Evolutionary conservation across 1,140 invertebrate species (phyloP).

Genomic region (Eumeta japonica): DNA sequence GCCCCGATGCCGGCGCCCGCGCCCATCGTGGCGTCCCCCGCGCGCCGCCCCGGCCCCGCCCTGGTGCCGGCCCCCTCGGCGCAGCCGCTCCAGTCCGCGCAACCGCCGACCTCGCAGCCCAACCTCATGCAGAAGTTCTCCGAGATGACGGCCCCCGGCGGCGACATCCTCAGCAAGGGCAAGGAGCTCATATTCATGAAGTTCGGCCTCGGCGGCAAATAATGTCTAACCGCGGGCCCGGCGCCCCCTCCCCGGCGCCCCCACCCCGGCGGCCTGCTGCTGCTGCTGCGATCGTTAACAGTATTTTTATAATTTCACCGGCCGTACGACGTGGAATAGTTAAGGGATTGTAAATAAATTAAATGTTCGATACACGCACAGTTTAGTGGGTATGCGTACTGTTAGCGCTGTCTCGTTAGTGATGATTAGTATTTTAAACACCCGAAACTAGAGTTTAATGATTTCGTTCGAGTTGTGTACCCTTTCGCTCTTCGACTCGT

Average conservation of each 20-base stretch:
- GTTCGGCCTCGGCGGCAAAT: slow-evolving; percentile 81
- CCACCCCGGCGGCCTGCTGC: neutral
- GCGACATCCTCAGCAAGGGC: slow-evolving; percentile 83
- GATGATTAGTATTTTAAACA: slow-evolving; percentile 36
- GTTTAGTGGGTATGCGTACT: slow-evolving; percentile 50
- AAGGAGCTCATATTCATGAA: slow-evolving; percentile 90
- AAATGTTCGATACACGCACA: slow-evolving; percentile 52
- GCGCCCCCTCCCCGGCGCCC: slow-evolving; percentile 14
- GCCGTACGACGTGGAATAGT: neutral
- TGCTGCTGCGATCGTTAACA: neutral
- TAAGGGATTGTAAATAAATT: slow-evolving; percentile 33
- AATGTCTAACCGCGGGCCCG: slow-evolving; percentile 54
- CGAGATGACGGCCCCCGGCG: slow-evolving; percentile 78
- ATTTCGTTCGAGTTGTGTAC: neutral
- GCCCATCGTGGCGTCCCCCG: slow-evolving; percentile 29
- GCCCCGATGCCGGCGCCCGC: slow-evolving; percentile 15
- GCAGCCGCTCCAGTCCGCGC: slow-evolving; percentile 32
- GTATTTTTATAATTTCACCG: neutral
- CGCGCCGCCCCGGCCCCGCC: slow-evolving; percentile 59
- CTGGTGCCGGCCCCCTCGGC: slow-evolving; percentile 53
- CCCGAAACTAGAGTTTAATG: slow-evolving; percentile 24
- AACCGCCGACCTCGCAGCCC: slow-evolving; percentile 55
- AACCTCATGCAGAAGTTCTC: slow-evolving; percentile 81
- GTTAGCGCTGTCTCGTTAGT: slow-evolving; percentile 47
- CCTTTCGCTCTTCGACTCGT: neutral